These are phyloP conservation scores for Drosophila sturtevanti DNA, from an alignment of 1,140 invertebrate genomes.

Conservation along the genomic window DNA sequence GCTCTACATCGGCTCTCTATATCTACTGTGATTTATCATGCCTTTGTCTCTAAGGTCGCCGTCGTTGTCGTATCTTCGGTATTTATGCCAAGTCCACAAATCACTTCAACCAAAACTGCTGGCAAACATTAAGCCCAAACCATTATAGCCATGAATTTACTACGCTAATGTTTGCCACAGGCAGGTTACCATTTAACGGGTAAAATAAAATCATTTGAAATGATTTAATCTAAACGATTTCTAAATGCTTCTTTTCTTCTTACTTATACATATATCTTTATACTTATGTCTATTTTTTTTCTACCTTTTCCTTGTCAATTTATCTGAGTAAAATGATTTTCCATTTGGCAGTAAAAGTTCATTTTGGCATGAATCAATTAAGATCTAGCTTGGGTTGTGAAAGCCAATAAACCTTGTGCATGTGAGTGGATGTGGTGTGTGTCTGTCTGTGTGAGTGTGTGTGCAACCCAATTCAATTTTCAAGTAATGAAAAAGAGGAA, in stretches of 20 bases:
- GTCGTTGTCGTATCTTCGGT: slow-evolving; percentile 46
- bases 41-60: slow-evolving; percentile 54
- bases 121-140: slow-evolving; percentile 45
- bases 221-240: slow-evolving; percentile 3
- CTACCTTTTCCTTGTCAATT: slow-evolving; percentile 21
- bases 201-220: neutral
- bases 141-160: slow-evolving; percentile 37
- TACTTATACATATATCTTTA: no score
- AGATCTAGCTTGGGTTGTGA: slow-evolving; percentile 13
- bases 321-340: slow-evolving; percentile 30
- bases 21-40: slow-evolving; percentile 60
- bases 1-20: slow-evolving; percentile 33
- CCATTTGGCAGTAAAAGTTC: slow-evolving; percentile 27
- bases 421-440: neutral
- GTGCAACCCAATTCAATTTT: slow-evolving; percentile 64
- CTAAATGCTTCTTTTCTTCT: neutral
- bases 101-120: slow-evolving; percentile 54
- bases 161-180: slow-evolving; percentile 30
- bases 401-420: slow-evolving; percentile 2
- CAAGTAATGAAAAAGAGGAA: slow-evolving; percentile 74
- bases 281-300: neutral
- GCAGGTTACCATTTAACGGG: neutral
- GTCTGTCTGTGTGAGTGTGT: neutral
- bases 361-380: slow-evolving; percentile 44
- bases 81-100: slow-evolving; percentile 71